Percentiles rank a stretch among this genome's conserved stretches.
Conservation (phyloP, 2,797 vertebrate species). For the Bovichtus diacanthus region DNA sequence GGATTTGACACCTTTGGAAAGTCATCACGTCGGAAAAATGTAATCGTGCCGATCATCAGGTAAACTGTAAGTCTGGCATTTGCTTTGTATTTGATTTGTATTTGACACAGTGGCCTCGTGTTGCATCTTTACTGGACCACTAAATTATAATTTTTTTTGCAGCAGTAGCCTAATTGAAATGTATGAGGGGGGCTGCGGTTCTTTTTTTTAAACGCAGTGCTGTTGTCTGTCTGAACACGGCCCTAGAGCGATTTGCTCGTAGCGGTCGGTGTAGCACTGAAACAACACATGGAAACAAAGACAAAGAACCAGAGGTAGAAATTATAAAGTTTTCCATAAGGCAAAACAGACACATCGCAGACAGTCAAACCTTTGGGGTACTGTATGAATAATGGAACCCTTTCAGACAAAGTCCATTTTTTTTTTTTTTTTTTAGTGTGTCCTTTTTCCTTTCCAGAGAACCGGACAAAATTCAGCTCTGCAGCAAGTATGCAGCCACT, state of each 20-base stretch:
- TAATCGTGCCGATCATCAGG: not conserved
- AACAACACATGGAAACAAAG: conserved; percentile 28
- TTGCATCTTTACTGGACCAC: not conserved
- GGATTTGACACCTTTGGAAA: conserved; percentile 4
- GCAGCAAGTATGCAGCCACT: not conserved
- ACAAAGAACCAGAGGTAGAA: conserved; percentile 54
- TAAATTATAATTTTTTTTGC: not conserved
- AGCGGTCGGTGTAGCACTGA: not conserved
- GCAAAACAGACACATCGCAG: conserved; percentile 23
- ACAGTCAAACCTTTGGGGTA: conserved; percentile 7
- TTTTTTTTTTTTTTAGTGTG: no score
- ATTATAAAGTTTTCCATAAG: conserved; percentile 12
- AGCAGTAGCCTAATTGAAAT: not conserved
- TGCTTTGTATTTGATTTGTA: not conserved
- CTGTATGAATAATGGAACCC: not conserved
- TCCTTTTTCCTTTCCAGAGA: conserved; percentile 8
- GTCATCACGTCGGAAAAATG: not conserved
- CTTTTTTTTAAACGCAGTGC: not conserved
- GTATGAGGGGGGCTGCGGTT: not conserved
- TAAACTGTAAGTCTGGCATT: not conserved
- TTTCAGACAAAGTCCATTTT: conserved; percentile 29
- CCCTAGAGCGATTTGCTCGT: not conserved
- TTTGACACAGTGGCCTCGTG: not conserved
- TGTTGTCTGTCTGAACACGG: not conserved
- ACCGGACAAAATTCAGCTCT: not conserved